Evolutionary conservation across 2,113 vertebrate species (phyloP).

Genomic region (Gracilinanus agilis): DNA sequence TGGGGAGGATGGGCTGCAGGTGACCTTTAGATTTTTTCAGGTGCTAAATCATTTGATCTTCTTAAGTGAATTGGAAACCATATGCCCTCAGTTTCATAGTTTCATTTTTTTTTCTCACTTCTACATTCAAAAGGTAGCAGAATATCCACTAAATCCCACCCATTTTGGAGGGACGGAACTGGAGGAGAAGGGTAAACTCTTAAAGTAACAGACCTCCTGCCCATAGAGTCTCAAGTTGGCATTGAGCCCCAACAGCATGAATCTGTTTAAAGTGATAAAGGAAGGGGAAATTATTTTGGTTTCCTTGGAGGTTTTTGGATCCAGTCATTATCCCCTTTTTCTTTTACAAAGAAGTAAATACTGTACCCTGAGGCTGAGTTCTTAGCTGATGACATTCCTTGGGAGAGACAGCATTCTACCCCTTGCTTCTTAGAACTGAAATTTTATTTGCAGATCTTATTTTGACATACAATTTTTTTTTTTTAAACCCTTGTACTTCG

Average conservation of each 20-base stretch:
- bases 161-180: background rate
- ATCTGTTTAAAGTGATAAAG: background rate
- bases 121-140: background rate
- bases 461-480: too few species aligned
- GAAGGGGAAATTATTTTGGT: background rate
- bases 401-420: background rate
- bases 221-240: background rate
- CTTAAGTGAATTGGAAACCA: background rate
- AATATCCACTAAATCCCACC: background rate
- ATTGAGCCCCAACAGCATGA: background rate
- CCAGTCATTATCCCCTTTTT: background rate
- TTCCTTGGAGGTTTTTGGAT: background rate
- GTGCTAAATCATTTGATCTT: background rate
- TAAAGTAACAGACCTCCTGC: background rate
- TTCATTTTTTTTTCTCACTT: background rate
- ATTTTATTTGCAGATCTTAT: background rate
- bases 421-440: background rate
- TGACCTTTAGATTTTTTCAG: background rate
- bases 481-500: too few species aligned
- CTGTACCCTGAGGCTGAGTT: background rate
- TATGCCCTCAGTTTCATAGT: background rate
- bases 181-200: background rate
- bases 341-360: background rate
- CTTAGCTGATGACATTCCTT: background rate
- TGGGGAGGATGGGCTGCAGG: background rate